Base-by-base conservation (phyloP, 2,113 vertebrate species). In the Notechis scutatus region DNA sequence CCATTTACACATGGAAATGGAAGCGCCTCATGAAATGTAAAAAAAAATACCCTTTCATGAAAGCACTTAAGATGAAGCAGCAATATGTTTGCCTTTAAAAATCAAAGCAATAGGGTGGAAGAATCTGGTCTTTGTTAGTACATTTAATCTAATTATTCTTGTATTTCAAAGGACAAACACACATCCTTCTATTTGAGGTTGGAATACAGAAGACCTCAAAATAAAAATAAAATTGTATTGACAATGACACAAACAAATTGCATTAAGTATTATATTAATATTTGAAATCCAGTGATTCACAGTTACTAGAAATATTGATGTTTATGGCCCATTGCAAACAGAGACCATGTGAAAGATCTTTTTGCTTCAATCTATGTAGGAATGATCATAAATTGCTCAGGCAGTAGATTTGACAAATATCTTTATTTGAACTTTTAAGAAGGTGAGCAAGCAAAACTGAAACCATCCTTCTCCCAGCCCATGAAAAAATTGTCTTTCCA, bases 11-110 rank as follows among this genome's bases (percentile, higher is more conserved):
- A 86, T 93, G 90, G 39, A 91, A 94, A 92, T 93, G 14, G 64
- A 69, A 87, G 24, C 91, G 24, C 95, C 56, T 93, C 90, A 47
- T 39, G 93, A 94, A 93, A 23, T 90, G 54, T 42, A 89, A 90
- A 34, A 92, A 34, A 92, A 94, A 87, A 86, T 50, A 85, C 34
- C 21, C 47, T 45, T 87, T 95, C 3, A 20, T 47, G 93, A 90
- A 47, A 86, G 95, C 91, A 45, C 52, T 81, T 91, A n/a, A 95
- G 92, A 74, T 91, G 15, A 96, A 95, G 95, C 3, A 87, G 18
- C 34, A 86, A 59, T 91, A 24, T 47, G 18, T 93, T 95, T 95
- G 24, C 52, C 93, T 93, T 96, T 93, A 91, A 93, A 93, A 96
- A 50, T 61, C 88, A 95, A 86, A 88, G 81, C 52, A 93, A 24